Evolutionary conservation across 2,113 vertebrate genomes (phyloP).

Genomic region (Ariopsis seemanni): DNA sequence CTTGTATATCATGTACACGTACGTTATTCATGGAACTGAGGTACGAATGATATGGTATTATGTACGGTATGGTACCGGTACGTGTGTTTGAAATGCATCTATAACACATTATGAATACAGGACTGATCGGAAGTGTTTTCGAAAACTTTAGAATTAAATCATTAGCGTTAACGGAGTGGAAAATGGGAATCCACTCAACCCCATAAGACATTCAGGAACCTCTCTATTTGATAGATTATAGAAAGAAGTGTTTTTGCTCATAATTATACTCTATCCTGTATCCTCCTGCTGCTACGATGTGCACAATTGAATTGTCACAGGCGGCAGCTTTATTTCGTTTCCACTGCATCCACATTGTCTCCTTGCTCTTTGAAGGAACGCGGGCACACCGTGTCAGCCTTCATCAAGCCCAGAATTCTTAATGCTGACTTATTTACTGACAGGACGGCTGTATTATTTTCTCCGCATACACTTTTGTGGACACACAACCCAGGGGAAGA

Average conservation of each 20-base stretch:
- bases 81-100: neutral
- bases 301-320: neutral
- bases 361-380: neutral
- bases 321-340: neutral
- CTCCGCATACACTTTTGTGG: neutral
- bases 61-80: too few species aligned
- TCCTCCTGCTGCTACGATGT: neutral
- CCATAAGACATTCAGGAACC: neutral
- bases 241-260: neutral
- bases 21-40: too few species aligned
- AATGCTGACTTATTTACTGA: slow-evolving; percentile 64
- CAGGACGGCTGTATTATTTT: slow-evolving; percentile 63
- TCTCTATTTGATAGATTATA: neutral
- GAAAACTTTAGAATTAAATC: neutral
- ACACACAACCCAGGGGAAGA: neutral
- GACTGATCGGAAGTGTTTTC: neutral
- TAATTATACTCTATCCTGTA: neutral
- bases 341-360: neutral
- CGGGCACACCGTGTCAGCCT: slow-evolving; percentile 10
- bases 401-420: slow-evolving; percentile 35
- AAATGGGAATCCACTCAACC: neutral
- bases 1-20: too few species aligned
- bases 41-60: too few species aligned
- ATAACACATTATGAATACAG: neutral
- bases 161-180: neutral